Percentiles rank a stretch among this genome's conserved stretches.
Conservation (phyloP, 2,797 vertebrate genomes). For the Smutsia temminckii region DNA sequence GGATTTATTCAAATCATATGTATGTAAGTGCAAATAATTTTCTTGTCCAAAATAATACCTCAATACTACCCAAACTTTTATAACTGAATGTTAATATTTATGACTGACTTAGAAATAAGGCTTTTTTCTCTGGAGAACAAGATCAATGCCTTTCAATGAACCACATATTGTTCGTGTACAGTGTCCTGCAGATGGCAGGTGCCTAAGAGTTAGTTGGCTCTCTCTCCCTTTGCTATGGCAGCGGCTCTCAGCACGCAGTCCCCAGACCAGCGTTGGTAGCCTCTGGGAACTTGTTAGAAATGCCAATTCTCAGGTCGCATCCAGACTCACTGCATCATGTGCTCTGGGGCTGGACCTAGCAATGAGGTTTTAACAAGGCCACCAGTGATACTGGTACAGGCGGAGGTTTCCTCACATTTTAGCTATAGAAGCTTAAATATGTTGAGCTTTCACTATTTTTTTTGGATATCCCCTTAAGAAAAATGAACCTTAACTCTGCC, state of each 20-base stretch:
- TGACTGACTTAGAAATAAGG: slow-evolving; percentile 13
- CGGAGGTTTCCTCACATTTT: too few relatives aligned
- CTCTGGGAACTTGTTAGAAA: neutral
- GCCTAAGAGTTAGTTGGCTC: neutral
- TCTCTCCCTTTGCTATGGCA: neutral
- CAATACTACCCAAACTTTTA: neutral
- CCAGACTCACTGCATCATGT: neutral
- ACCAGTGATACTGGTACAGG: neutral
- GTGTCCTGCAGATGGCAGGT: rapidly evolving
- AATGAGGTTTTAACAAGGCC: neutral
- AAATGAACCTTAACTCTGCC: neutral
- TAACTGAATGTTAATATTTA: neutral
- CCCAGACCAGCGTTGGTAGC: neutral
- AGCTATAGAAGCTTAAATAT: neutral
- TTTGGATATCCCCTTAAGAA: neutral
- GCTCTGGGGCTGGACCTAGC: neutral
- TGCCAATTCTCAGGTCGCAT: neutral
- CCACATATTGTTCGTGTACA: neutral
- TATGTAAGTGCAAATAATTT: slow-evolving; percentile 7
- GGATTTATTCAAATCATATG: neutral
- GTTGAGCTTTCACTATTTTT: neutral
- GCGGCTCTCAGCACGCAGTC: neutral
- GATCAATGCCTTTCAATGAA: neutral
- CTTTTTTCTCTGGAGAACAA: neutral
- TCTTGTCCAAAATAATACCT: neutral